Percentiles rank a stretch among this genome's conserved stretches.
Conservation (phyloP, 1,140 invertebrate genomes). For the Drosophila quadrilineata region DNA sequence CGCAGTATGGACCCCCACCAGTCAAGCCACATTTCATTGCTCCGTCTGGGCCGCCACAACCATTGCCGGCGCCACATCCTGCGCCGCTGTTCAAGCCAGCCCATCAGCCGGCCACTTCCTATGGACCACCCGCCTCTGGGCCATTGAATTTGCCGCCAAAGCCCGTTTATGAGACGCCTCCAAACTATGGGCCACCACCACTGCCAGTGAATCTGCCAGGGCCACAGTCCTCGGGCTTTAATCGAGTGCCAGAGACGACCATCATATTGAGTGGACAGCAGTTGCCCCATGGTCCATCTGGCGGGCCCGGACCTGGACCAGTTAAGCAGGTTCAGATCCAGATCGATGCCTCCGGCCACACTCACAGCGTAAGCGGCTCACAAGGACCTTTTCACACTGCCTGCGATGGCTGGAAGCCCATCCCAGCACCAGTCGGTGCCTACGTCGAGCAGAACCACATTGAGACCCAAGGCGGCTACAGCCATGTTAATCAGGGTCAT, state of each 20-base stretch:
- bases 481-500: slow-evolving; percentile 58
- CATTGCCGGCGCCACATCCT: slow-evolving; percentile 75
- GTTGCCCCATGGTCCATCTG: slow-evolving; percentile 8
- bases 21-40: slow-evolving; percentile 4
- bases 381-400: slow-evolving; percentile 75
- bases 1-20: slow-evolving; percentile 81
- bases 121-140: slow-evolving; percentile 80
- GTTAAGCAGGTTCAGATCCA: slow-evolving; percentile 72
- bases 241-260: slow-evolving; percentile 47
- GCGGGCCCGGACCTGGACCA: slow-evolving; percentile 20
- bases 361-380: slow-evolving; percentile 66
- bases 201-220: slow-evolving; percentile 52
- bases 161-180: slow-evolving; percentile 68
- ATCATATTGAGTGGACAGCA: slow-evolving; percentile 53
- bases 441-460: slow-evolving; percentile 70
- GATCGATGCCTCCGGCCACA: slow-evolving; percentile 69
- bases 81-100: slow-evolving; percentile 60
- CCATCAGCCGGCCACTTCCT: slow-evolving; percentile 67
- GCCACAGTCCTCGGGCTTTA: slow-evolving; percentile 40
- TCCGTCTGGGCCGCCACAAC: slow-evolving; percentile 49
- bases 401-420: slow-evolving; percentile 92
- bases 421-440: slow-evolving; percentile 84
- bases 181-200: slow-evolving; percentile 66
- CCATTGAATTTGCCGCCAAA: slow-evolving; percentile 62
- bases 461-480: slow-evolving; percentile 71